Evolutionary conservation across 2,797 vertebrate species (phyloP), one percentile per base, ranked within the genome.

Genomic region (Benthosema pterotum): DNA sequence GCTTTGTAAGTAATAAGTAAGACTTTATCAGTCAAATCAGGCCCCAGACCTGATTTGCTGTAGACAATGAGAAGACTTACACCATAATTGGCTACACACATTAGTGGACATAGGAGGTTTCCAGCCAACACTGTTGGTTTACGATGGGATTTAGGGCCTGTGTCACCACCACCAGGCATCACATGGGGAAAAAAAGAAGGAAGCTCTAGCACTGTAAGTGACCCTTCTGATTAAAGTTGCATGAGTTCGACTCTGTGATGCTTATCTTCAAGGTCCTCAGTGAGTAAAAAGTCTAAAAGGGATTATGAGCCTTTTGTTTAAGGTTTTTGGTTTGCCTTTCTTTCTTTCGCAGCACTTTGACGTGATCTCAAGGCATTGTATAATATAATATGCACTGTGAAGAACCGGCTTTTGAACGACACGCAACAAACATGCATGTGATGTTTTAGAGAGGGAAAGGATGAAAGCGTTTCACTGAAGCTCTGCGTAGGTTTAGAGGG

Each of bases 111-210:
- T 38, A 38, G 7, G 11, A 38, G 32, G 32, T 38, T 38, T 11
- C 32, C 32, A 9, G 7, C 32, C 8, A 8, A 38, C 32, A 38
- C 32, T 77, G 79, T 80, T 78, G 84, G 83, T 89, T 87, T 86
- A 75, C 72, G 71, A 70, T 61, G 62, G 69, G 86, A 87, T 87
- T 87, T 81, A 71, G 57, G 69, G 63, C 52, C 79, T 78, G 78
- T 84, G 85, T 72, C 74, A 22, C 62, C 78, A 79, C 87, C 85
- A 87, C 79, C 85, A 83, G 79, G n/a, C 78, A 79, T 88, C 85
- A 87, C 79, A 86, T 83, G 79, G n/a, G n/a, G n/a, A n/a, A n/a
- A 70, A 80, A 80, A 79, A 60, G 53, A 78, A 64, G 67, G 68
- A 76, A 65, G 75, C 77, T 78, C 71, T 61, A 55, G 69, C 61